phyloP scores from a whole-genome alignment of 2,888 invertebrate genomes.

The Chironomus riparius region DNA sequence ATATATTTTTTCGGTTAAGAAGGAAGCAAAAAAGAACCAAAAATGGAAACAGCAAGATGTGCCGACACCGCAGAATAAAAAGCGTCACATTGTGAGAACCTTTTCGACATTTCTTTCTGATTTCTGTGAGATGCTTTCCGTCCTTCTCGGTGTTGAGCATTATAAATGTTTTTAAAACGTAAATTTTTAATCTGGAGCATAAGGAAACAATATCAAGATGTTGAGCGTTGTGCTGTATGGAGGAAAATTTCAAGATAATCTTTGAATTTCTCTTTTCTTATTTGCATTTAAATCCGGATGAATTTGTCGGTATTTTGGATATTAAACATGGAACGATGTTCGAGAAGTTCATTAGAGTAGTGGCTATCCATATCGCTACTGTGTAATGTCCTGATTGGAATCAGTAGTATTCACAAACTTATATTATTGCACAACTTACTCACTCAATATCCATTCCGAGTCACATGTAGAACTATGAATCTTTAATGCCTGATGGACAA shows the following conservation, averaged over 20 bases:
- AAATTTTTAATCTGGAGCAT: not conserved
- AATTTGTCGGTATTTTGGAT: not conserved
- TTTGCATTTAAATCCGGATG: not conserved
- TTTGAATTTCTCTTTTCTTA: not conserved
- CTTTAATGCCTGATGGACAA: no score
- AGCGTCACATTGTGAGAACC: not conserved
- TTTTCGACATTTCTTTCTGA: not conserved
- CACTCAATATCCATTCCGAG: no score
- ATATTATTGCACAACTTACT: no score
- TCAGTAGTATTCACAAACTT: no score
- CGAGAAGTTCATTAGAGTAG: no score
- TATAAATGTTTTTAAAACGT: not conserved
- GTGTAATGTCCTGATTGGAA: no score
- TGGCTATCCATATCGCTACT: no score
- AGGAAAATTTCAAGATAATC: not conserved
- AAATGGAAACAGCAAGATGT: not conserved
- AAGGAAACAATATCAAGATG: not conserved
- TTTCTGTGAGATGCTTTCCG: not conserved
- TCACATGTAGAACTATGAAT: no score
- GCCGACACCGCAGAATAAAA: not conserved
- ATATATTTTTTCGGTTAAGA: not conserved
- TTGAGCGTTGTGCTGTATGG: not conserved
- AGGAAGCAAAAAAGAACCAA: slow-evolving; percentile 3
- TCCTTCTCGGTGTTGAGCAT: not conserved
- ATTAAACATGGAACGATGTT: no score